Evolutionary conservation across 2,888 invertebrate genomes (phyloP).

Genomic region (Andricus curvator): DNA sequence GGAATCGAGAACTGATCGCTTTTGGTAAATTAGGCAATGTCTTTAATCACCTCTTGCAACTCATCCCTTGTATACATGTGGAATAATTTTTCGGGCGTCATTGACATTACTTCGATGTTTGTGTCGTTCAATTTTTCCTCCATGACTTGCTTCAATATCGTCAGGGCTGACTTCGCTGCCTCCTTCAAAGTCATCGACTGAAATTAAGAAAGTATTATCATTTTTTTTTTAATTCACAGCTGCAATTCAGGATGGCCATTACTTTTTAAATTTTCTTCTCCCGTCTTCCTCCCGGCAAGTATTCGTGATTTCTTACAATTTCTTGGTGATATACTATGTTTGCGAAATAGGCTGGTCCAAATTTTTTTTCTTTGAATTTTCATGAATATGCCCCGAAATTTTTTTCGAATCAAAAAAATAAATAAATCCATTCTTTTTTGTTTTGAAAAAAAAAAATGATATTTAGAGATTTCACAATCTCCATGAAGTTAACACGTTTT

Average conservation of each 20-base stretch:
- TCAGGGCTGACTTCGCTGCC: conserved; percentile 93
- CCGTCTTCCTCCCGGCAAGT: no score
- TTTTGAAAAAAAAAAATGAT: no score
- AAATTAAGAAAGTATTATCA: conserved; percentile 57
- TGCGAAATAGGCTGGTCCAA: no score
- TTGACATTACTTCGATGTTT: conserved; percentile 98
- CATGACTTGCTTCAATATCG: conserved; percentile 99
- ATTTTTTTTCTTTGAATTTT: no score
- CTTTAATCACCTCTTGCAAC: conserved; percentile 92
- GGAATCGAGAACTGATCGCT: background rate
- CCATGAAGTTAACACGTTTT: no score
- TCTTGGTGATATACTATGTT: no score
- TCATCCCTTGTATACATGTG: conserved; percentile 95
- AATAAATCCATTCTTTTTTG: no score
- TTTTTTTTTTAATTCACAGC: conserved; percentile 35
- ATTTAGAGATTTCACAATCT: no score
- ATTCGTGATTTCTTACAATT: no score
- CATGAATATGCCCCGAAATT: no score
- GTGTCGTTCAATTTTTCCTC: conserved; percentile 98
- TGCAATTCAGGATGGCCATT: background rate
- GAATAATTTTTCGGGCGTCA: conserved; percentile 91
- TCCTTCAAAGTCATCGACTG: conserved; percentile 96
- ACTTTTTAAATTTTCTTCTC: no score
- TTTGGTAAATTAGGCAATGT: conserved; percentile 81
- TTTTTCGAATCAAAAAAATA: no score